Conservation (phyloP, 2,797 vertebrate species). For the Etheostoma nigrum region DNA sequence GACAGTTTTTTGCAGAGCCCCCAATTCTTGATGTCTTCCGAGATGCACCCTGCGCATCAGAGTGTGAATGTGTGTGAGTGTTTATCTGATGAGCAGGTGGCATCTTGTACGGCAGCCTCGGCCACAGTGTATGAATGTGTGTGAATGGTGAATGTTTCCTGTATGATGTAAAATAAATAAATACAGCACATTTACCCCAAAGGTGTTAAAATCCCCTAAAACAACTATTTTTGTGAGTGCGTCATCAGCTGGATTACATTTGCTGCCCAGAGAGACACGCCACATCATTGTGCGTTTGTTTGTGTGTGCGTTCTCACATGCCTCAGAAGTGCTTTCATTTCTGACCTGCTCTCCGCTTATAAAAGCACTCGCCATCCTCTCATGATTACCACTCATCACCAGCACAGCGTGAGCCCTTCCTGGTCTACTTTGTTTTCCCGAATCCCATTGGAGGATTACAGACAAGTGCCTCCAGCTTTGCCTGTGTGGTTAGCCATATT, state of each 20-base stretch:
- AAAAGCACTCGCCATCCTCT: slow-evolving; percentile 36
- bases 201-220: background rate
- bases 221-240: background rate
- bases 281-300: background rate
- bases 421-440: slow-evolving; percentile 49
- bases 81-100: no score
- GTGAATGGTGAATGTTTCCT: no score
- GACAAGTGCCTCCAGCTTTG: slow-evolving; percentile 33
- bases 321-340: slow-evolving; percentile 25
- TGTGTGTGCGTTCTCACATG: background rate
- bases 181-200: background rate
- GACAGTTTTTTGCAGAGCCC: no score
- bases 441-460: slow-evolving; percentile 48
- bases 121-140: no score
- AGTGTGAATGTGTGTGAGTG: no score
- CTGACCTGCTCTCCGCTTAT: slow-evolving; percentile 28
- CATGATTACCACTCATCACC: slow-evolving; percentile 52
- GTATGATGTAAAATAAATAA: no score
- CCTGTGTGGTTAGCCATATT: slow-evolving; percentile 44
- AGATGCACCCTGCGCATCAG: no score
- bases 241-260: background rate
- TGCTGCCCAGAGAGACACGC: background rate
- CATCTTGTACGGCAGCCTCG: no score
- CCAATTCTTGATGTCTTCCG: background rate
- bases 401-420: slow-evolving; percentile 43